A percentile compares a stretch with the other conserved stretches of the same genome.
phyloP scores from a whole-genome alignment of 2,113 vertebrate species.

The Notiomystis cincta region DNA sequence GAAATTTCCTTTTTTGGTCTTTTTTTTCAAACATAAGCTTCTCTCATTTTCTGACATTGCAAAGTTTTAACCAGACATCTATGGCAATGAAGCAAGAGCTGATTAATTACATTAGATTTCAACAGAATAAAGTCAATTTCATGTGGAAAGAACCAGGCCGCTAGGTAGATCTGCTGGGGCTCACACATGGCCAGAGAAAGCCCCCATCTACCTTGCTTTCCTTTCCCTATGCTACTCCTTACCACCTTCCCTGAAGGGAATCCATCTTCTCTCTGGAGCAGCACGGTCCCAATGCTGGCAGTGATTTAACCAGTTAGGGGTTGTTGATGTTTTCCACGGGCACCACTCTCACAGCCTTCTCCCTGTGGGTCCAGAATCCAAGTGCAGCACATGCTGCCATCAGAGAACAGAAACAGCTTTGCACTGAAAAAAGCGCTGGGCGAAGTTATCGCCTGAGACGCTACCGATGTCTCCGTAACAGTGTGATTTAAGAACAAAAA shows the following conservation, averaged over 20 bases:
- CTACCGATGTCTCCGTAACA: rapidly evolving
- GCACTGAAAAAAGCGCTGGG: neutral
- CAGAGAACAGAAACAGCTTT: neutral
- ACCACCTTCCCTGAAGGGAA: neutral
- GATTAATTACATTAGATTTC: neutral
- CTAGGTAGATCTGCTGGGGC: neutral
- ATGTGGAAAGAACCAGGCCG: neutral
- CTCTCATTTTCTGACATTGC: neutral
- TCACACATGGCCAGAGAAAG: neutral
- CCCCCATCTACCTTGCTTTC: neutral
- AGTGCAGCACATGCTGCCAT: neutral
- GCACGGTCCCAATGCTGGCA: neutral
- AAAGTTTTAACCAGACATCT: neutral
- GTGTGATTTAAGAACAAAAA: neutral
- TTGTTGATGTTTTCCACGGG: rapidly evolving
- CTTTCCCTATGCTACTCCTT: neutral
- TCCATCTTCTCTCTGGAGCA: neutral
- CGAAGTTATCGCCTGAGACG: neutral
- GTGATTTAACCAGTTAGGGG: rapidly evolving
- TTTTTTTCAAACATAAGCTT: neutral
- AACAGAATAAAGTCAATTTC: neutral
- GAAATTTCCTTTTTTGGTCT: neutral
- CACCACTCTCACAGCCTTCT: neutral
- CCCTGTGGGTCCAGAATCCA: neutral
- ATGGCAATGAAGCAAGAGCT: neutral